Base-by-base conservation (phyloP, 2,888 invertebrate genomes). In the Cerastis rubricosa region DNA sequence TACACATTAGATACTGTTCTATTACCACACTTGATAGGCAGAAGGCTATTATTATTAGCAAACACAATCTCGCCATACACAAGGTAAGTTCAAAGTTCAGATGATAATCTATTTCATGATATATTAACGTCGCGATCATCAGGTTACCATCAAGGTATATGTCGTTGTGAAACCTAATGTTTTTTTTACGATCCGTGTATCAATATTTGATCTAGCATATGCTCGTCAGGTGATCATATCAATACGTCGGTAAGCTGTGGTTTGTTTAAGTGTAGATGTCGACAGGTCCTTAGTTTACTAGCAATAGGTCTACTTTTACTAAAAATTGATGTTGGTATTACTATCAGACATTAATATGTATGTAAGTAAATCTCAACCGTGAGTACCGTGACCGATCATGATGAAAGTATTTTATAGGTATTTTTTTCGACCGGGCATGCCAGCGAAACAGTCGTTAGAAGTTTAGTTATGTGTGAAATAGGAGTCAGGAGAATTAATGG, bases 31-130 rank as follows among this genome's bases (percentile, higher is more conserved):
- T 25, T 25, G 35, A 49, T 35, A 29, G 3, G 40, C 59, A 73
- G 57, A 49, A 71, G 61, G 64, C 72, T 59, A 73, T 80, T 74
- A 71, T 47, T 78, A n/a, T n/a, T n/a, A 74, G 70, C 76, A 47
- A 78, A 67, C 65, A 74, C 59, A 54, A 25, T 35, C 59, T 70
- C 63, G 64, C 71, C 74, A 69, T 71, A 77, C 74, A 71, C 69
- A 66, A 45, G 1, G 51, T 40, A 17, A 78, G 86, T 75, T 84
- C 76, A 85, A 79, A 85, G 87, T 80, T 85, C 87, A 87, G 84
- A 87, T 84, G 49, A 57, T 82, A 81, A 87, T 87, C 84, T 87
- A 45, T 74, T 84, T 80, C 68, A 64, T 77, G 75, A 83, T 75
- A 70, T 78, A 74, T 74, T 63, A 63, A 69, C 71, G 57, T 40